Conservation (phyloP, 2,888 invertebrate species). For the Acanthacorydalis orientalis region DNA sequence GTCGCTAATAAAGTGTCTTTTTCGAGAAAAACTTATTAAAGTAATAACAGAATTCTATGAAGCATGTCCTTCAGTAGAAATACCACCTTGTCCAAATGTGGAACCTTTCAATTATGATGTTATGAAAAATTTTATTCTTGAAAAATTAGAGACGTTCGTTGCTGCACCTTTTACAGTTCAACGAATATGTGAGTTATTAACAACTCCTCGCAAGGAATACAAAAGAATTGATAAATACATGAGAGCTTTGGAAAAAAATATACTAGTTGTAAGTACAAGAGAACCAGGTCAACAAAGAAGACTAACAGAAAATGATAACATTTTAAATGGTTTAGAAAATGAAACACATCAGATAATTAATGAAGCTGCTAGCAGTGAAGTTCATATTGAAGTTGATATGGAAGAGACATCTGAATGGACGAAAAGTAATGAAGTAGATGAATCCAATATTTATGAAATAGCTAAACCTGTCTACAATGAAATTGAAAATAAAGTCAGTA, state of each 20-base stretch:
- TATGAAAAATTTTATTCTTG: constrained; percentile 68
- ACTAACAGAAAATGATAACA: constrained; percentile 48
- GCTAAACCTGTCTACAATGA: constrained; percentile 14
- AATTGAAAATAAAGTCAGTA: constrained; percentile 29
- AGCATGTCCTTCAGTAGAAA: constrained; percentile 54
- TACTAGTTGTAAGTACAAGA: constrained; percentile 66
- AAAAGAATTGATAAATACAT: constrained; percentile 92
- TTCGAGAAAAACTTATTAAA: constrained; percentile 69
- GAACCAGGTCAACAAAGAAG: constrained; percentile 48
- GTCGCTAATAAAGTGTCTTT: constrained; percentile 72
- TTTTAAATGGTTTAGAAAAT: constrained; percentile 43
- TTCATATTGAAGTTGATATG: constrained; percentile 37
- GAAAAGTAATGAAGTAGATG: constrained; percentile 8
- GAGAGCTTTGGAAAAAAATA: constrained; percentile 91
- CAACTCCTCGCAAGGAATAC: constrained; percentile 84
- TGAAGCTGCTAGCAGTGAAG: constrained; percentile 29
- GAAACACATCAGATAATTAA: constrained; percentile 31
- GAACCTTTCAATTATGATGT: constrained; percentile 80
- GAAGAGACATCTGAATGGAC: constrained; percentile 28
- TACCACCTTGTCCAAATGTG: constrained; percentile 78
- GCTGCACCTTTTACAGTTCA: constrained; percentile 94
- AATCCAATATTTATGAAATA: background rate
- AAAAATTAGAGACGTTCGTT: constrained; percentile 65
- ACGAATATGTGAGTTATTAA: constrained; percentile 84
- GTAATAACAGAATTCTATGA: constrained; percentile 82